A percentile compares a stretch with the other conserved stretches of the same genome.
These are phyloP conservation scores for Caranx melampygus DNA, from an alignment of 2,113 vertebrate genomes.

Conservation along the genomic window DNA sequence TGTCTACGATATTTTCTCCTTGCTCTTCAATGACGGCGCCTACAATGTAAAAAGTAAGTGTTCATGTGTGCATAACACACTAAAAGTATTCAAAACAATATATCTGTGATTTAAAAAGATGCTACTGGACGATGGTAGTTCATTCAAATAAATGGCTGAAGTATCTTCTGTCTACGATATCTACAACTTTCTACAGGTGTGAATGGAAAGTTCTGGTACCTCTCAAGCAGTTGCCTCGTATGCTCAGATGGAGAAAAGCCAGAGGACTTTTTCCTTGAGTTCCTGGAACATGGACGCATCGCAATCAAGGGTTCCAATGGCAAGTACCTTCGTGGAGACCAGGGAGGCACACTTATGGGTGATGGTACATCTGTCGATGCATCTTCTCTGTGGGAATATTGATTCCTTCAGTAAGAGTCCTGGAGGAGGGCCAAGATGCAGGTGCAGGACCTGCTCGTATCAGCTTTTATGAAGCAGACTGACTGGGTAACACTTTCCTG, in stretches of 20 bases:
- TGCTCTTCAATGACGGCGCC: conserved; percentile 92
- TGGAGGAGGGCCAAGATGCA: conserved; percentile 7
- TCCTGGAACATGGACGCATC: conserved; percentile 89
- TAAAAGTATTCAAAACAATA: background rate
- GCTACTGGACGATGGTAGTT: background rate
- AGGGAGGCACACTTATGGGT: conserved; percentile 90
- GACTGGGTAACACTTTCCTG: conserved; percentile 49
- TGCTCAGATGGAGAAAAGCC: conserved; percentile 91
- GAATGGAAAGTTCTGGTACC: conserved; percentile 91
- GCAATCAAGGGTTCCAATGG: conserved; percentile 91
- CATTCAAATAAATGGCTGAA: background rate
- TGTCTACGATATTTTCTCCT: conserved; percentile 91
- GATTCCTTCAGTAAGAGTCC: conserved; percentile 55
- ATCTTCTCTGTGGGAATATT: conserved; percentile 94
- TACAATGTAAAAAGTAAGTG: conserved; percentile 93
- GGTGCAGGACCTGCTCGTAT: conserved; percentile 51
- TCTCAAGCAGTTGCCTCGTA: conserved; percentile 89
- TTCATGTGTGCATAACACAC: background rate
- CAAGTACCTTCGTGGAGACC: conserved; percentile 93
- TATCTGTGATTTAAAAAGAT: background rate
- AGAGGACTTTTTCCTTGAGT: conserved; percentile 96
- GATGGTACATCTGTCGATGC: conserved; percentile 84
- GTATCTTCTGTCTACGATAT: background rate
- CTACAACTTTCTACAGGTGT: conserved; percentile 81
- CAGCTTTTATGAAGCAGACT: conserved; percentile 44